Percentiles rank a stretch among this genome's conserved stretches.
Conservation (phyloP, 1,140 invertebrate genomes). For the Teleogryllus occipitalis region DNA sequence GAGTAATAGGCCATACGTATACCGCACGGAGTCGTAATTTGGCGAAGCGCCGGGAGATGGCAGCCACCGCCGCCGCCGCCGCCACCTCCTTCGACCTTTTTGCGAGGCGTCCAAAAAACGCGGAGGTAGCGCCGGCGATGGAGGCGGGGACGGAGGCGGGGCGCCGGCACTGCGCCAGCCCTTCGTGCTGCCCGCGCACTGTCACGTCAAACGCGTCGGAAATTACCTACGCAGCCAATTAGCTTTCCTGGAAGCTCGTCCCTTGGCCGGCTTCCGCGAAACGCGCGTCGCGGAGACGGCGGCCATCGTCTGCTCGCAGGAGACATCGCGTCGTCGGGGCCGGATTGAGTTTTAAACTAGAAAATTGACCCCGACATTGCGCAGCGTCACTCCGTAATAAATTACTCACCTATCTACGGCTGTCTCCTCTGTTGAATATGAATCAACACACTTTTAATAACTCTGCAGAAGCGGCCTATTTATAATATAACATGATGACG, state of each 20-base stretch:
- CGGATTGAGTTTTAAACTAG: neutral
- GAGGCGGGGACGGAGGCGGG: too few relatives aligned
- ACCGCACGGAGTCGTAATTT: neutral
- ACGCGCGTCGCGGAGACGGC: neutral
- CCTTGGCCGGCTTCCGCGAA: neutral
- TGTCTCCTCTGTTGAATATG: neutral
- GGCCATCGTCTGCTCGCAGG: neutral
- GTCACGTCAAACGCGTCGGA: neutral
- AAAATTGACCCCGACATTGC: neutral
- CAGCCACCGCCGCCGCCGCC: too few relatives aligned
- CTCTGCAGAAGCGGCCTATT: neutral
- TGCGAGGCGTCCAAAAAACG: neutral
- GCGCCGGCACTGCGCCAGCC: too few relatives aligned
- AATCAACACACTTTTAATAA: slow-evolving; percentile 6
- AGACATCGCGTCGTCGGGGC: neutral
- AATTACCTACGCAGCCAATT: neutral
- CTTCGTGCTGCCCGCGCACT: neutral
- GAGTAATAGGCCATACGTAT: neutral
- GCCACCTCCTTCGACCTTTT: neutral
- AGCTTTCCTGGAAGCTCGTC: neutral
- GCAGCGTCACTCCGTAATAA: neutral
- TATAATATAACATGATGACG: neutral
- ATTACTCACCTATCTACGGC: neutral
- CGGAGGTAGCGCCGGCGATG: neutral
- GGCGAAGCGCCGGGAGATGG: neutral